Percentiles rank a stretch among this genome's conserved stretches.
These are phyloP conservation scores for Speoplatyrhinus poulsoni DNA, from an alignment of 2,113 vertebrate species.

Conservation along the genomic window DNA sequence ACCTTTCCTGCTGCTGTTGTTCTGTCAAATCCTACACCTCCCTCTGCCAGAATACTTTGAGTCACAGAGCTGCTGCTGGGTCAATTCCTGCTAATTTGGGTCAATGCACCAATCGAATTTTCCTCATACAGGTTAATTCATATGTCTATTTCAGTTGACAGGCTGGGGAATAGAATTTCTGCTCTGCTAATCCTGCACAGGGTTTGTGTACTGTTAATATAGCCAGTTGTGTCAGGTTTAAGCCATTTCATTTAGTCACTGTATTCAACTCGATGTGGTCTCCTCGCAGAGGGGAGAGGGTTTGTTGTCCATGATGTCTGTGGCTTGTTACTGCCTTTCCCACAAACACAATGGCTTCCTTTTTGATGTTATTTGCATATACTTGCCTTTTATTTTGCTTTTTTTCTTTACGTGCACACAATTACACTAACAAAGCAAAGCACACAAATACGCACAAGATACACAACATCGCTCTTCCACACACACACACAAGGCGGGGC, in stretches of 20 bases:
- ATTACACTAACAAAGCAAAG: background rate
- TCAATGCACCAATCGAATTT: constrained; percentile 54
- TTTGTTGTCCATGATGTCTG: constrained; percentile 25
- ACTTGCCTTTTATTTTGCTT: background rate
- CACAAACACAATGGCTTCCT: background rate
- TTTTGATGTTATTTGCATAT: background rate
- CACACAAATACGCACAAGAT: background rate
- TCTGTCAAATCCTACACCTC: background rate
- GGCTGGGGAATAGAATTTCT: constrained; percentile 49
- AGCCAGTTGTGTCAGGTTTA: constrained; percentile 58
- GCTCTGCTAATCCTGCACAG: constrained; percentile 50
- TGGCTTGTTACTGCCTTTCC: constrained; percentile 2
- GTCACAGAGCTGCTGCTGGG: constrained; percentile 24
- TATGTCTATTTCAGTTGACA: constrained; percentile 56
- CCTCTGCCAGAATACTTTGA: constrained; percentile 15
- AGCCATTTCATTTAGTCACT: constrained; percentile 41
- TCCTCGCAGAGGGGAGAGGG: constrained; percentile 18
- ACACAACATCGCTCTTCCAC: background rate
- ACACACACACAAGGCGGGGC: constrained; percentile 24
- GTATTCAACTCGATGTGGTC: constrained; percentile 19
- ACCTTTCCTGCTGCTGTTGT: constrained; percentile 38
- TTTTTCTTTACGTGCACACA: background rate
- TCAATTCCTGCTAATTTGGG: constrained; percentile 65
- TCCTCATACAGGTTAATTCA: constrained; percentile 57
- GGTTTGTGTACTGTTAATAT: constrained; percentile 56